A percentile compares a stretch with the other conserved stretches of the same genome.
Evolutionary conservation across 1,140 invertebrate genomes (phyloP).

Genomic region (Drosophila watanabei): DNA sequence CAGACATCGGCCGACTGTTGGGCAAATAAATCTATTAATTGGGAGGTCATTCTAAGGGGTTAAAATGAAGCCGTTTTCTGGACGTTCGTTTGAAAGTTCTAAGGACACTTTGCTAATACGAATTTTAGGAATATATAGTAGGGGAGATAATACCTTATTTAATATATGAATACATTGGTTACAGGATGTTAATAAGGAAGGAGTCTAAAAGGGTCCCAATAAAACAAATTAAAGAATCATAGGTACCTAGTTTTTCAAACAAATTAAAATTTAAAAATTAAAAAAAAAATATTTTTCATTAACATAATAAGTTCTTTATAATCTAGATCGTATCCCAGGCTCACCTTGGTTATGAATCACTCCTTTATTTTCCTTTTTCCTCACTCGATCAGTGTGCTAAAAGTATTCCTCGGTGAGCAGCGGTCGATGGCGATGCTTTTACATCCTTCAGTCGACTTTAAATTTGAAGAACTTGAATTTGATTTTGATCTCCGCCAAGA

Average conservation of each 20-base stretch:
- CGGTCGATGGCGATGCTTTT: background rate
- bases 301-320: background rate
- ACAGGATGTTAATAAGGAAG: background rate
- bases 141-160: background rate
- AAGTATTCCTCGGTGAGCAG: background rate
- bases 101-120: background rate
- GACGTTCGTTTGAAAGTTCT: too few relatives aligned
- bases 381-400: background rate
- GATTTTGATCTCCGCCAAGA: constrained; percentile 54
- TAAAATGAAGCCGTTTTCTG: background rate
- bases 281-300: too few relatives aligned
- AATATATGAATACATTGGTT: too few relatives aligned
- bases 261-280: too few relatives aligned
- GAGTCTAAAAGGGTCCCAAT: background rate
- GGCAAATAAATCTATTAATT: constrained; percentile 30
- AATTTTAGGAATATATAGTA: background rate
- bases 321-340: background rate
- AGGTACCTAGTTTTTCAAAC: background rate
- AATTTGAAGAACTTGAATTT: constrained; percentile 56
- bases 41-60: constrained; percentile 4
- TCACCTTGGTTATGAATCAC: constrained; percentile 9
- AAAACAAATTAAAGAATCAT: background rate
- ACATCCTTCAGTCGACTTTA: constrained; percentile 58
- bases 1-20: constrained; percentile 1
- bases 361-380: background rate